Base-by-base conservation (phyloP, 2,888 invertebrate species). In the Sphaeridia pumilis region DNA sequence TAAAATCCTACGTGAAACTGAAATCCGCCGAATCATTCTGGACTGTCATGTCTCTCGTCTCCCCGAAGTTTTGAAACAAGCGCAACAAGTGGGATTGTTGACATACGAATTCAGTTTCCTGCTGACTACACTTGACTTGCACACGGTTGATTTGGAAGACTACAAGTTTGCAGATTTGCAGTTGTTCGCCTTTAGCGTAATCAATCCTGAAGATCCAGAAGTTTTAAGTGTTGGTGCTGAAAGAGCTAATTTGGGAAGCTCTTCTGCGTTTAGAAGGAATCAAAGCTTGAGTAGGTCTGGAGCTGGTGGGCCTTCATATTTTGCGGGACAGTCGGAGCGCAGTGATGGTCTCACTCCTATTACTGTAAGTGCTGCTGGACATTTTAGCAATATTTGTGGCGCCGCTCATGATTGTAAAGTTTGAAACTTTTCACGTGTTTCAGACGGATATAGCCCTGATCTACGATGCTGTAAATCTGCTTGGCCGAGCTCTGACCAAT, bases 81-180 rank as follows among this genome's bases (percentile, higher is more conserved):
- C 92, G 12, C 87, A 90, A 72, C 90, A 92, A 74, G 87, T 93
- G 63, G 93, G 92, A 58, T 88, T 93, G 87, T 90, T 93, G 85
- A 90, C 88, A 60, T 88, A 89, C 69, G 87, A 89, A 69, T 89
- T 92, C 71, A 89, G 88, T 72, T 93, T 90, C 69, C 78, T 93
- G 65, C 85, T 93, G 64, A 90, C 92, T 1, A 88, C 89, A 3
- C 72, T 93, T 87, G 93, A 93, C 71, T 74, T 94, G 57, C 87
- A 92, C 67, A 88, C 87, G 53, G 82, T 94, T 31, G 86, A 93
- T 72, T 74, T 94, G 67, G 87, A 89, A 67, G 88, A 90, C 71
- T 94, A 93, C 71, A 87, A 87, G 70, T 88, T 92, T 70, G 87
- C 90, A 5, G 92, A 93, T 26, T 92, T 93, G 25, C 93, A 94